These are phyloP conservation scores for Megalonaias nervosa DNA, from an alignment of 1,140 invertebrate species.

Conservation along the genomic window DNA sequence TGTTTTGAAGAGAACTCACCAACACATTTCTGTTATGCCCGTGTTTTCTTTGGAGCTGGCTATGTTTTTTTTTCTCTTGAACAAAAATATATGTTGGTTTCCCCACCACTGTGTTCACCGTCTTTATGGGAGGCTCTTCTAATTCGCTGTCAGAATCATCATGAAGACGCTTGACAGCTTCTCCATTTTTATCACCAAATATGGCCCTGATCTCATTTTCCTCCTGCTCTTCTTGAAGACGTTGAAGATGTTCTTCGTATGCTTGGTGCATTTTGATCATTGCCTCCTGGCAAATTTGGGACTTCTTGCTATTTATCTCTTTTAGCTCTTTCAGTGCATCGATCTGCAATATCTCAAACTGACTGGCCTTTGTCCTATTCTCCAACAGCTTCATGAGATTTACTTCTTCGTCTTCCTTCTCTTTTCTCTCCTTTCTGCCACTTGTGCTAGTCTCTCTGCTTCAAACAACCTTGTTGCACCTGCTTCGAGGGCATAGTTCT, in stretches of 20 bases:
- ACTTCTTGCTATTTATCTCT: constrained; percentile 92
- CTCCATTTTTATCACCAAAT: constrained; percentile 64
- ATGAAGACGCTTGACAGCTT: constrained; percentile 57
- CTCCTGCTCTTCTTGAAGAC: constrained; percentile 84
- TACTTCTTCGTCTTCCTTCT: constrained; percentile 96
- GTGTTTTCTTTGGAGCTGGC: constrained; percentile 40
- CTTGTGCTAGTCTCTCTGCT: constrained; percentile 97
- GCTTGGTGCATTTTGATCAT: constrained; percentile 77
- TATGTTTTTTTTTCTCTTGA: constrained; percentile 11
- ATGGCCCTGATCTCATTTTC: constrained; percentile 81
- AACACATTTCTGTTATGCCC: constrained; percentile 71
- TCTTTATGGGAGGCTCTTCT: constrained; percentile 47
- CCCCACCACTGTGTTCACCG: constrained; percentile 7
- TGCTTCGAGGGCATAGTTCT: constrained; percentile 99
- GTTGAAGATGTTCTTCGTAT: constrained; percentile 62
- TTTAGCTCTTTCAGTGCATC: constrained; percentile 98
- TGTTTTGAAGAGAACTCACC: constrained; percentile 41
- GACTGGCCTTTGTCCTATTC: constrained; percentile 95
- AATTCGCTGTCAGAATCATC: constrained; percentile 63
- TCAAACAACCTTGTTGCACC: constrained; percentile 99
- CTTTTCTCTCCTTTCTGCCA: constrained; percentile 94
- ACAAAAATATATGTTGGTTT: constrained; percentile 58
- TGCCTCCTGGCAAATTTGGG: constrained; percentile 88
- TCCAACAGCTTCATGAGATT: constrained; percentile 96
- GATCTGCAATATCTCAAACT: constrained; percentile 95